Evolutionary conservation across 2,113 vertebrate genomes (phyloP).

Genomic region (Proteles cristata): DNA sequence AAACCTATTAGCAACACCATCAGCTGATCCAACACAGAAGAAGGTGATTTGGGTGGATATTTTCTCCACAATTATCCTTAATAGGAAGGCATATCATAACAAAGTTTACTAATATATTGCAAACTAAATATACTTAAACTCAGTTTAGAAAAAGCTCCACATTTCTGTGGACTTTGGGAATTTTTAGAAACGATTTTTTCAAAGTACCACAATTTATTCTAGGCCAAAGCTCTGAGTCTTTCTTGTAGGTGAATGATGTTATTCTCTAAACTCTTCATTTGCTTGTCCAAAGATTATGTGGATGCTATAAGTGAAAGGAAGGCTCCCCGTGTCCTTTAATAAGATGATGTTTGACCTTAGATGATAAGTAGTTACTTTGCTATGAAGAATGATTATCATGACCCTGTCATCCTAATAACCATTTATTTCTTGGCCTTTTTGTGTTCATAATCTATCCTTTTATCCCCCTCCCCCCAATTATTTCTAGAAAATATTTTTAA

Average conservation of each 20-base stretch:
- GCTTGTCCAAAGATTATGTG: background rate
- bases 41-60: background rate
- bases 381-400: background rate
- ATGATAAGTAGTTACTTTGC: background rate
- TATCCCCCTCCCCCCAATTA: background rate
- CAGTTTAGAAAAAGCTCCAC: background rate
- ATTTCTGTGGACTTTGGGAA: background rate
- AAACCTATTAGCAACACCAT: background rate
- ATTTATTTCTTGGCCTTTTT: background rate
- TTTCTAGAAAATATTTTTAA: background rate
- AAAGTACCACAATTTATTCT: background rate
- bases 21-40: background rate
- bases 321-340: background rate
- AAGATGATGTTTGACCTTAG: background rate
- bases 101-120: background rate
- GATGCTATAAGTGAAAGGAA: background rate
- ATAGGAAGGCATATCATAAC: background rate
- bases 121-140: slow-evolving; percentile 12
- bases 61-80: background rate
- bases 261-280: background rate
- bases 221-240: background rate
- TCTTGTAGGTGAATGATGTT: background rate
- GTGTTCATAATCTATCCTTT: background rate
- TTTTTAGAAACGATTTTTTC: background rate
- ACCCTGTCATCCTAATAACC: background rate